Evolutionary conservation across 92 coral and sea anemone genomes (phyloP), one percentile per base, ranked within the genome.

Genomic region (Palythoa heliodiscus): DNA sequence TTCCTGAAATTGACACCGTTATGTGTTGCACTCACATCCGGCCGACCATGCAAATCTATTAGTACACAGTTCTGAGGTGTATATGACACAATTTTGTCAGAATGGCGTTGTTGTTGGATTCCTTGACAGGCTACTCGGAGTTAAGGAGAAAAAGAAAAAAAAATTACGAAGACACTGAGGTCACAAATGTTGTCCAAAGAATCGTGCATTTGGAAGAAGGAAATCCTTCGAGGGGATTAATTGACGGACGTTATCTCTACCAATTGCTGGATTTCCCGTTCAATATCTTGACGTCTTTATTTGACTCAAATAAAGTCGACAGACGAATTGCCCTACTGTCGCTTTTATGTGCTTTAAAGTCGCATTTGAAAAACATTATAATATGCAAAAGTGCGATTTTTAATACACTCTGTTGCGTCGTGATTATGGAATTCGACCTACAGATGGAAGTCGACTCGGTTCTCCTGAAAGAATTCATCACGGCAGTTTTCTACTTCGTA

Each of bases 41-140:
- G 64, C n/a, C 43, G 40, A 43, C 5, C 24, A 22, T 29, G 73
- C 19, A 25, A 37, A 69, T 17, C 47, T 25, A 5, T 15, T 1
- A 37, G 5, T 58, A 37, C 39, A 69, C 43, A 25, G 15, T 12
- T 24, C 0, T 69, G 7, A 5, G 50, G 50, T 43, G 50, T 43
- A 43, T 43, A 3, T 43, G 50, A 37, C 40, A 3, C 1, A 25
- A 2, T 4, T 69, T 11, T 12, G 19, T 69, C 17, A 16, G 4
- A 69, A 80, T 80, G 84, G 73, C 84, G 55, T 67, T 80, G 72
- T 29, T 80, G 73, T 66, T 67, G 72, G 74, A 80, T 66, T 80
- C 84, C 4, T 24, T 80, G 72, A 66, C 84, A 22, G 84, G 84
- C 14, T 66, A 39, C 50, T 66, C 84, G 13, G 84, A 80, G 22